These are phyloP conservation scores for Cheilosia urbana DNA, from an alignment of 2,888 invertebrate genomes.

Conservation along the genomic window DNA sequence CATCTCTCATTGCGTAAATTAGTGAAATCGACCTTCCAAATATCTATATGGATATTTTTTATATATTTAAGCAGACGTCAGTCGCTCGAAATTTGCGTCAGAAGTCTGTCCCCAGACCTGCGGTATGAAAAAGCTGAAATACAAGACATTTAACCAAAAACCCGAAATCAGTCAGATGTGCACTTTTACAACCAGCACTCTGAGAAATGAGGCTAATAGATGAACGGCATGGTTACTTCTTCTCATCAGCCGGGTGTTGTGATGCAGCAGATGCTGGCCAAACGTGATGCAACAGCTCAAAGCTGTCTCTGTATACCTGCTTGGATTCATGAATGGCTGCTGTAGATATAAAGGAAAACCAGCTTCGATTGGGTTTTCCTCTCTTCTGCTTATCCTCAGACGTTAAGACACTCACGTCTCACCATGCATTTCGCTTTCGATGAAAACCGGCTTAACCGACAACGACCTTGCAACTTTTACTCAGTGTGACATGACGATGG, in stretches of 20 bases:
- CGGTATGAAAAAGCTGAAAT: too few species aligned
- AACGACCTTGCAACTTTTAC: conserved; percentile 63
- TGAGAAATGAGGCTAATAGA: too few species aligned
- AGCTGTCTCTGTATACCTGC: conserved; percentile 9
- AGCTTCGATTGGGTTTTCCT: conserved; percentile 1
- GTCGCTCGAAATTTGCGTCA: too few species aligned
- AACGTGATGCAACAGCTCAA: conserved; percentile 18
- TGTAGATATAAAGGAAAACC: conserved; percentile 15
- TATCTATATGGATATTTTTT: background rate
- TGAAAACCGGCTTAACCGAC: conserved; percentile 51
- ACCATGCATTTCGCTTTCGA: conserved; percentile 55
- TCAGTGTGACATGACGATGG: conserved; percentile 8
- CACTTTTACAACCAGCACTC: too few species aligned
- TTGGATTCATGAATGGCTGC: conserved; percentile 40
- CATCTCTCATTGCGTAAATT: background rate
- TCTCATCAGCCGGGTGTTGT: too few species aligned
- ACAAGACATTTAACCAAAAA: too few species aligned
- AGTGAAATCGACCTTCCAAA: conserved; percentile 26
- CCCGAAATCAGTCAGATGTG: too few species aligned
- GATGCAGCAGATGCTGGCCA: conserved; percentile 18
- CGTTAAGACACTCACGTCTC: conserved; percentile 17
- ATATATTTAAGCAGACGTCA: background rate
- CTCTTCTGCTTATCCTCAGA: background rate
- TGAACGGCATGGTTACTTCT: too few species aligned
- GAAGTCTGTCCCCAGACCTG: too few species aligned